Percentiles rank a stretch among this genome's conserved stretches.
Conservation (phyloP, 2,888 invertebrate genomes). For the Eupithecia abbreviata region DNA sequence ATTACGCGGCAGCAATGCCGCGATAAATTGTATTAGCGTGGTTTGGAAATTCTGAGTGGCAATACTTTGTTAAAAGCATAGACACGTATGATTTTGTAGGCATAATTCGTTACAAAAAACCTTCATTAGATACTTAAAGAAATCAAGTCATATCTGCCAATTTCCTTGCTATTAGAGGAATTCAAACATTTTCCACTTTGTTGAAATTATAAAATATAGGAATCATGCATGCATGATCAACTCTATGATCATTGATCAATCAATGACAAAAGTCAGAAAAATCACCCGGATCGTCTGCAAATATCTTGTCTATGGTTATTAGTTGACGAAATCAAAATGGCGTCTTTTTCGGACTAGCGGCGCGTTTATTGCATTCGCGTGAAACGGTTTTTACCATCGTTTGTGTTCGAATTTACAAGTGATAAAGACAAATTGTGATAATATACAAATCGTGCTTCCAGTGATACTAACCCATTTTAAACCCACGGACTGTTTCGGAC, state of each 20-base stretch:
- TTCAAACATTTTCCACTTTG: neutral
- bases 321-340: conserved; percentile 85
- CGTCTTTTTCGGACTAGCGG: conserved; percentile 78
- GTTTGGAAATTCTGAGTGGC: neutral
- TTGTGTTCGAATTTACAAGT: conserved; percentile 66
- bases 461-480: conserved; percentile 37
- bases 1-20: too few species aligned
- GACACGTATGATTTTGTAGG: neutral
- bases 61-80: neutral
- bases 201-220: neutral
- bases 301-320: conserved; percentile 66
- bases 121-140: too few species aligned
- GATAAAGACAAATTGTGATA: conserved; percentile 68
- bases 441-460: conserved; percentile 40
- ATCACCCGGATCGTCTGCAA: conserved; percentile 13
- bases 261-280: neutral
- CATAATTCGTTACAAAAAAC: too few species aligned
- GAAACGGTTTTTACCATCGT: conserved; percentile 62
- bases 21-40: too few species aligned
- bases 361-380: conserved; percentile 44
- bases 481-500: conserved; percentile 36
- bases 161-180: neutral
- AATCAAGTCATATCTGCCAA: neutral
- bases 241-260: neutral
- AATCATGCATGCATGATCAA: neutral